Conservation (phyloP, 2,797 vertebrate genomes). For the Phoeniculus purpureus region DNA sequence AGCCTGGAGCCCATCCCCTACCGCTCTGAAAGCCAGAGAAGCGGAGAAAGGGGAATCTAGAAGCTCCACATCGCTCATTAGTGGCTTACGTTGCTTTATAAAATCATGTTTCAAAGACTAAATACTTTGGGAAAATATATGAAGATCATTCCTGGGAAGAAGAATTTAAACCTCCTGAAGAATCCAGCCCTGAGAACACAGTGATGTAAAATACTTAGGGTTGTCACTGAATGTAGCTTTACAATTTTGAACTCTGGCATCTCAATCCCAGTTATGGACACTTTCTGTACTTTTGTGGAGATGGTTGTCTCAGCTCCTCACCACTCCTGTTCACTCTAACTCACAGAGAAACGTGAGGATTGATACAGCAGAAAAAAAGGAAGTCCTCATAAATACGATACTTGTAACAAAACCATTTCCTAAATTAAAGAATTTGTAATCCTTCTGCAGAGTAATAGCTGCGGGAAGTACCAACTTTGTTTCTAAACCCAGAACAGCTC, state of each 20-base stretch:
- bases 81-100: background rate
- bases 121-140: background rate
- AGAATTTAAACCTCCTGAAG: background rate
- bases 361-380: background rate
- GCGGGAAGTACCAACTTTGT: background rate
- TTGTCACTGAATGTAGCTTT: background rate
- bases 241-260: background rate
- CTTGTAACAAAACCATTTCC: background rate
- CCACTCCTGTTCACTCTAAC: background rate
- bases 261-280: background rate
- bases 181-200: background rate
- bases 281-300: background rate
- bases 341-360: background rate
- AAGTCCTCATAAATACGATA: background rate
- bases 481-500: background rate
- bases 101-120: background rate
- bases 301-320: background rate
- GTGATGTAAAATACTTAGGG: background rate
- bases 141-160: background rate
- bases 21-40: background rate
- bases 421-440: background rate
- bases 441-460: background rate
- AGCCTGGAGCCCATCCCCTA: background rate
- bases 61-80: background rate
- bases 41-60: background rate